These are phyloP conservation scores for Aporrectodea caliginosa DNA, from an alignment of 1,140 invertebrate species.

Conservation along the genomic window DNA sequence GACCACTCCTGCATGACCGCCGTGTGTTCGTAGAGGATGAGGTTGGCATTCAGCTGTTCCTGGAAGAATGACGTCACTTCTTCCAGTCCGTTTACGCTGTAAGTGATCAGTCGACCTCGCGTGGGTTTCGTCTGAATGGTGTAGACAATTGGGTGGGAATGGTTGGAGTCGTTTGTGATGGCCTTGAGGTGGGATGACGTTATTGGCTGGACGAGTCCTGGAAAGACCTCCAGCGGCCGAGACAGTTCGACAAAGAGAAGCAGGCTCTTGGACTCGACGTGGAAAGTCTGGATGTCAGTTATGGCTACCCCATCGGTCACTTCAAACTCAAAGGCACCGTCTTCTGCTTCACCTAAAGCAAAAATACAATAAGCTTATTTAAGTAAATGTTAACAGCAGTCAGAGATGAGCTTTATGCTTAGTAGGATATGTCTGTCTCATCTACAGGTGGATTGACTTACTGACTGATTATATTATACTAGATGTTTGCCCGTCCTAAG, in stretches of 20 bases:
- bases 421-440: too few species aligned
- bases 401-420: too few species aligned
- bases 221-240: constrained; percentile 74
- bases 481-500: too few species aligned
- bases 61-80: neutral
- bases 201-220: constrained; percentile 70
- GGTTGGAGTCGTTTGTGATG: constrained; percentile 67
- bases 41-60: constrained; percentile 54
- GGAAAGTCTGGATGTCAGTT: constrained; percentile 64
- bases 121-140: constrained; percentile 30
- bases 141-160: constrained; percentile 45
- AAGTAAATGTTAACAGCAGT: too few species aligned
- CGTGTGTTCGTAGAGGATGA: constrained; percentile 82
- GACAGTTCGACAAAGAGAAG: constrained; percentile 66
- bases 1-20: constrained; percentile 66
- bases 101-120: neutral
- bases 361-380: too few species aligned
- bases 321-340: constrained; percentile 66
- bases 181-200: constrained; percentile 65
- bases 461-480: too few species aligned
- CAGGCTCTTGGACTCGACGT: constrained; percentile 70
- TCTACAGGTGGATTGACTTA: too few species aligned
- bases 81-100: neutral
- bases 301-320: constrained; percentile 75
- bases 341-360: neutral